Base-by-base conservation (phyloP, 1,140 invertebrate genomes). In the Steinernema khuongi region DNA sequence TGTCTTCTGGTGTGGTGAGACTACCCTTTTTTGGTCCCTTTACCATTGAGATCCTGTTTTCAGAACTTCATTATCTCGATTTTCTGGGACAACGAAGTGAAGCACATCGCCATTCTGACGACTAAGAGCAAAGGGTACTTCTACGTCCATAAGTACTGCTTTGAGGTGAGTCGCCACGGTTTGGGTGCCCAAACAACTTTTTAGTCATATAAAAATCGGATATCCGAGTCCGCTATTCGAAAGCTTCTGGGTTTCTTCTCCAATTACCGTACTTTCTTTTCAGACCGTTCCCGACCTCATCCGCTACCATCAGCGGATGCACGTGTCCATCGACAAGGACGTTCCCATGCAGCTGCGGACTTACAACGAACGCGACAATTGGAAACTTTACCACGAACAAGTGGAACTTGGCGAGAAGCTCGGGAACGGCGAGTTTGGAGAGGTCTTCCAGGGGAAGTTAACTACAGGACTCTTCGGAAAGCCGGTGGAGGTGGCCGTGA, bases 341-440 rank as follows among this genome's bases (percentile, higher is more conserved):
- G 7, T 60, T 22, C 50, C 50, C 7, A 60, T 60, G 11, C 50
- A 60, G 50, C 50, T 60, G 50, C 14, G 2, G 22, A 60, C 50
- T 7, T 60, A n/a, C 22, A 14, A 60, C 30, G 67, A 74, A 31
- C 68, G 79, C 32, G 72, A 79, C 19, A 41, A 67, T 22, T 80
- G 79, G 79, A 33, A 78, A 4, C 73, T 80, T 18, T 67, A 70
- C 31, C 79, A 80, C 44, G 79, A 80, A 50, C 68, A 73, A n/a
- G 69, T 80, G 1, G 67, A 68, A 26, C 50, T 78, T 1, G 50
- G 44, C 18, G 67, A 73, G 60, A 79, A 79, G 33, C 71, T 79
- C 30, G 78, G 78, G 1, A 68, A 81, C 33, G 77, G 77, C 17
- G 77, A 78, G 0, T 78, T 79, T 31, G 78, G 78, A 32, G 78